These are phyloP conservation scores for Setipinna tenuifilis DNA, from an alignment of 2,797 vertebrate species.

Conservation along the genomic window DNA sequence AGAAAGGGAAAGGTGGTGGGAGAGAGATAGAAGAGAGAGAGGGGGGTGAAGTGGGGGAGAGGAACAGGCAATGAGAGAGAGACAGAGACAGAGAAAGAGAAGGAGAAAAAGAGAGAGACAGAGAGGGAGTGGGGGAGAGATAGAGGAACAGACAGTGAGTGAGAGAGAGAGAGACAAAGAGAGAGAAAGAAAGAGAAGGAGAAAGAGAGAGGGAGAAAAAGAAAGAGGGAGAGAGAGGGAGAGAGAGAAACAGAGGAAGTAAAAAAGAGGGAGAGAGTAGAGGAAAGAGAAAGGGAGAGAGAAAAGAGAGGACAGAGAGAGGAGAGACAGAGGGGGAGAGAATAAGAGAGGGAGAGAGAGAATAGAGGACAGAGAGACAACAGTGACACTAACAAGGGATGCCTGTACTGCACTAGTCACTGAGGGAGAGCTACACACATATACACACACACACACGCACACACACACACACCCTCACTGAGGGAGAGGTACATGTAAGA, in stretches of 20 bases:
- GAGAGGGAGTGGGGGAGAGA: neutral
- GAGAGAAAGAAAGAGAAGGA: too few relatives aligned
- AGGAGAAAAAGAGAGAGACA: too few relatives aligned
- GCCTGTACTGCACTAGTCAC: neutral
- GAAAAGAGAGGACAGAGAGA: neutral
- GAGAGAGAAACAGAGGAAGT: neutral
- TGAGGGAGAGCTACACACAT: too few relatives aligned
- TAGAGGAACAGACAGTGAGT: neutral
- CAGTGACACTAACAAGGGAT: neutral
- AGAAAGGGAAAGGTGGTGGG: too few relatives aligned
- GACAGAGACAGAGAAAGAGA: too few relatives aligned
- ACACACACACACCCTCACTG: neutral
- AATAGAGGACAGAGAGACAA: constrained; percentile 37
- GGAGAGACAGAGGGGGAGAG: neutral
- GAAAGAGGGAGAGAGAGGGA: neutral
- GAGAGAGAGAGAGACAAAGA: too few relatives aligned
- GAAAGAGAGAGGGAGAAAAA: too few relatives aligned
- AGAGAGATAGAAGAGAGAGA: too few relatives aligned
- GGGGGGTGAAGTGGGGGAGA: too few relatives aligned
- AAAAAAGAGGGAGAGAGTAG: neutral
- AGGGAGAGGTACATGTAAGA: neutral
- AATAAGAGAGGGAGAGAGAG: constrained; percentile 40
- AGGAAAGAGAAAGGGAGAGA: neutral
- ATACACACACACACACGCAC: too few relatives aligned
- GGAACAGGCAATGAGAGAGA: too few relatives aligned